Evolutionary conservation across 2,797 vertebrate genomes (phyloP), one percentile per base, ranked within the genome.

Genomic region (Micropoecilia bifurca): DNA sequence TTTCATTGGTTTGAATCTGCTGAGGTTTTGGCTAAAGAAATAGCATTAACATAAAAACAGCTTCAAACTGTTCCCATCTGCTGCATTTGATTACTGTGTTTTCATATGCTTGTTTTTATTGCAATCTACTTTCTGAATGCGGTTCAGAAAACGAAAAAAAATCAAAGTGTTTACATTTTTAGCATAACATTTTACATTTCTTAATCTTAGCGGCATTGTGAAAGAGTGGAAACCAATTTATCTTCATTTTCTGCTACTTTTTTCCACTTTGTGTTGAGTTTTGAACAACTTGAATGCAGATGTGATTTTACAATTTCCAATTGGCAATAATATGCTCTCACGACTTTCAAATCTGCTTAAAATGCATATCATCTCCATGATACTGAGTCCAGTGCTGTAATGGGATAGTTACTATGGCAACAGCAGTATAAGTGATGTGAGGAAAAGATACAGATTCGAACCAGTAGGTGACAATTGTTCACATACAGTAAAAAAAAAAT

Each of bases 351-450:
- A 77, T 89, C 68, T 80, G 45, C 81, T 83, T 50, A 74, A 82
- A 84, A 89, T 82, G 80, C 82, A 80, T 73, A 80, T 84, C 47
- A 75, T 78, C 57, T 76, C 77, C 71, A 75, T 13, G 20, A 47
- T 41, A 47, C 71, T 41, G 55, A 75, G 80, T 50, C 74, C 73
- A 61, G 75, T 75, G 48, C 68, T 83, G 83, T 76, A 85, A 78
- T 77, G 39, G 71, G 59, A 83, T 68, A 48, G 88, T 91, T 89
- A 80, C 91, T 83, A 92, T 91, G 76, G 92, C 80, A 92, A 94
- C 92, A 86, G 61, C 83, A 80, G 80, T 84, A 85, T 77, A 88
- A 80, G 75, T 81, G 66, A 88, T 66, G 69, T 50, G 48, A 47
- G 80, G 53, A n/a, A 81, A 88, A 86, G 80, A 39, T 48, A 22